Base-by-base conservation (phyloP, 1,140 invertebrate genomes). In the Drosophila tani region DNA sequence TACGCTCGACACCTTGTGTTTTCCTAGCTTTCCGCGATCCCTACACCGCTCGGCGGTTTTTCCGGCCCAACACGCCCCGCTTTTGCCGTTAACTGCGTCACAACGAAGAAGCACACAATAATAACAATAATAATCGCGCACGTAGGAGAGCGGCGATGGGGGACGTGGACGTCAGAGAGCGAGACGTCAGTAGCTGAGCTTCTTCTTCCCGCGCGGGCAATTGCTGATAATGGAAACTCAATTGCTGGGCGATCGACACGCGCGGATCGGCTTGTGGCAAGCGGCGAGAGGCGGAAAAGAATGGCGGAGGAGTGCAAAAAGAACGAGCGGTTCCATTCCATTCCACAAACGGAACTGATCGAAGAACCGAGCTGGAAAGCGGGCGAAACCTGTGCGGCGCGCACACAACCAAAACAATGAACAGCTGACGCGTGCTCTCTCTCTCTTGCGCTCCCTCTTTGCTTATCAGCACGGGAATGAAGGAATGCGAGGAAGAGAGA, bases 321-420 rank as follows among this genome's bases (percentile, higher is more conserved):
- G 27, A 66, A 63, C 63, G 63, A 65, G 38, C 81, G 83, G 81
- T 85, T 90, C 69, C 74, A 80, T 78, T 86, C 77, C 80, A 83
- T 78, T 85, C 77, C 80, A 83, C 68, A 77, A 87, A 82, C 78
- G 56, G 62, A 81, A 91, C 87, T 91, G 79, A 87, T 86, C 86
- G 27, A 57, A 80, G 60, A 80, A 75, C 63, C 58, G 66, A 81
- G 62, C 76, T 71, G 70, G 58, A 47, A 69, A 46, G 65, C 73
- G 49, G 59, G 67, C 47, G 45, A 69, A 86, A 84, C 76, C 83
- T 82, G 75, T 79, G 79, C 53, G 66, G 66, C 43, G 63, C 81
- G 75, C 82, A 79, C 69, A 85, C 78, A 83, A 76, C 75, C 84
- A 87, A 88, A 88, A 87, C 84, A 88, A 63, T 84, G 70, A 88